These are phyloP conservation scores for Zaprionus ghesquierei DNA, from an alignment of 1,140 invertebrate species.

Conservation along the genomic window DNA sequence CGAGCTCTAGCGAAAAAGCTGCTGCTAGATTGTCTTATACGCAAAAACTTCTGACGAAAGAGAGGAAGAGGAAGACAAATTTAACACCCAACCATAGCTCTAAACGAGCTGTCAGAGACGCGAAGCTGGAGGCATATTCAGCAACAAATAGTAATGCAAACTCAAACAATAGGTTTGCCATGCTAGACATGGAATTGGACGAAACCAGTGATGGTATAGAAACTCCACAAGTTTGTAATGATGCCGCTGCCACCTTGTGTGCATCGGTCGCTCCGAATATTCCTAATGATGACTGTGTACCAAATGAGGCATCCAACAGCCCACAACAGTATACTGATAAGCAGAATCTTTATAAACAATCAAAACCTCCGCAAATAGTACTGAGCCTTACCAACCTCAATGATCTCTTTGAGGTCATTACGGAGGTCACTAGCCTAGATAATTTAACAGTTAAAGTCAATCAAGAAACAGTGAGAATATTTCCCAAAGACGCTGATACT, in stretches of 20 bases:
- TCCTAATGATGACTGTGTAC: neutral
- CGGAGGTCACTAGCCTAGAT: neutral
- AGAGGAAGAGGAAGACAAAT: neutral
- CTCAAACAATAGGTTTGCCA: slow-evolving; percentile 8
- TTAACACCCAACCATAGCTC: neutral
- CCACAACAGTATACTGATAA: neutral
- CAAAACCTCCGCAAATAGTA: slow-evolving; percentile 12
- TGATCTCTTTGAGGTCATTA: slow-evolving; percentile 8
- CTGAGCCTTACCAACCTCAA: neutral
- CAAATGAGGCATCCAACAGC: neutral
- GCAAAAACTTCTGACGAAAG: slow-evolving; percentile 1
- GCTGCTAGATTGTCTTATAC: neutral
- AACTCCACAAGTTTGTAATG: neutral
- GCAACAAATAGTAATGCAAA: neutral
- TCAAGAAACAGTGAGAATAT: slow-evolving; percentile 5
- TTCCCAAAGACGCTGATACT: neutral
- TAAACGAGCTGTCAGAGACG: neutral
- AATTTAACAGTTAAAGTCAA: slow-evolving; percentile 5
- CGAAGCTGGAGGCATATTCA: neutral
- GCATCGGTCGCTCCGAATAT: neutral
- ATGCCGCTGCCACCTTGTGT: neutral
- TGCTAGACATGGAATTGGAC: slow-evolving; percentile 10
- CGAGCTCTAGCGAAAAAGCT: neutral
- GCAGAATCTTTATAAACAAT: neutral
- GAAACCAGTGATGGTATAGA: neutral